Base-by-base conservation (phyloP, 2,888 invertebrate genomes). In the Augochlorella aurata region DNA sequence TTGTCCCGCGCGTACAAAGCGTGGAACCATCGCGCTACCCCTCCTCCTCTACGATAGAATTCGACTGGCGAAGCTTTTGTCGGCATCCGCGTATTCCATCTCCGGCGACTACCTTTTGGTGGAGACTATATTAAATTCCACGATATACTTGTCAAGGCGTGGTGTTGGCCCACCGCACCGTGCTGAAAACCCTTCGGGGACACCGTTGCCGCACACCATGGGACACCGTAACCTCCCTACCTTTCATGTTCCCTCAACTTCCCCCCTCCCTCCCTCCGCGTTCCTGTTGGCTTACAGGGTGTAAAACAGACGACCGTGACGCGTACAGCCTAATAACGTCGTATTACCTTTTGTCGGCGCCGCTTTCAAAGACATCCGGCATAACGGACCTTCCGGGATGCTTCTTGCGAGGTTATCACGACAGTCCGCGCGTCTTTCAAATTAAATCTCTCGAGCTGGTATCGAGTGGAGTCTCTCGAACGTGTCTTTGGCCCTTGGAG, bases 141-240 rank as follows among this genome's bases (percentile, higher is more conserved):
- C 82, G 91, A 92, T 92, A 91, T 90, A 92, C 90, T 92, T 90
- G 92, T 92, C 92, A 90, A 89, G 89, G 89, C 90, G 90, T 90
- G 89, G 88, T 88, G 86, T 73, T 79, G 81, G 79, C 70, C 76
- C 86, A 73, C 77, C 75, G 82, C 86, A 73, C 77, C 75, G 82
- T 87, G 86, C 84, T 79, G 85, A 82, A 88, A 90, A 90, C 87
- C 90, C 89, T 90, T 88, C 84, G 86, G 87, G 86, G 89, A 87
- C 88, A 88, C 78, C 77, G 73, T 50, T 44, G 77, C 54, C 77
- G 68, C 70, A 66, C 82, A 61, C 78, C 78, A 75, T 72, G 65
- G 81, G 67, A 82, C 77, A 80, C 77, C 81, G 63, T 76, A 63
- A 9, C 70, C 61, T 21, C 45, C 67, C 50, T 45, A 16, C 29